A percentile compares a stretch with the other conserved stretches of the same genome.
Evolutionary conservation across 2,113 vertebrate species (phyloP).

Genomic region (Myanophis thanlyinensis): DNA sequence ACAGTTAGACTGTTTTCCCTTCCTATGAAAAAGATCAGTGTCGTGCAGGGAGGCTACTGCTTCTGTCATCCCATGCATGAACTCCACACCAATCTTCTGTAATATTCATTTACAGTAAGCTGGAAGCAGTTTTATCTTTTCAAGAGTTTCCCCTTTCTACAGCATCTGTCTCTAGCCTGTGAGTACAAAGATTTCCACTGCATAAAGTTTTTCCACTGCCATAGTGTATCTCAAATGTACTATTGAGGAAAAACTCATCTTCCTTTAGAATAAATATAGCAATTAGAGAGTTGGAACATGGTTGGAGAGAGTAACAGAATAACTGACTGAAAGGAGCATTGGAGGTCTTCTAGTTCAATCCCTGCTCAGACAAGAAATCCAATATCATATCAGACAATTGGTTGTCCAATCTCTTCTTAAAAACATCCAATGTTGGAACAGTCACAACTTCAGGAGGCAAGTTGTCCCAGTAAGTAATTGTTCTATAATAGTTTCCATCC

Average conservation of each 20-base stretch:
- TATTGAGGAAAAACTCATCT: background rate
- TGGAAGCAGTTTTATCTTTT: background rate
- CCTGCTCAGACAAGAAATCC: background rate
- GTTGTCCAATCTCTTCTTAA: background rate
- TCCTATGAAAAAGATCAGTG: background rate
- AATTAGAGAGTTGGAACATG: background rate
- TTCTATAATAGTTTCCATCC: background rate
- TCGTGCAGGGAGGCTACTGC: background rate
- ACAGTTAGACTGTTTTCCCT: background rate
- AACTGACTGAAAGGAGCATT: background rate
- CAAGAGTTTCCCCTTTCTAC: background rate
- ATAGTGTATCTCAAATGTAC: background rate
- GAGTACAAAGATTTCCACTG: background rate
- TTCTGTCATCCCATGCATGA: background rate
- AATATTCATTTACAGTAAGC: background rate
- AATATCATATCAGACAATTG: background rate
- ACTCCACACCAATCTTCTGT: background rate
- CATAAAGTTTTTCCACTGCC: background rate
- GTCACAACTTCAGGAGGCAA: background rate
- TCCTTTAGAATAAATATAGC: background rate
- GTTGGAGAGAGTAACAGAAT: background rate
- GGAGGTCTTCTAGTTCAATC: background rate
- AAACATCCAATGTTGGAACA: background rate
- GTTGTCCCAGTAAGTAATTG: background rate
- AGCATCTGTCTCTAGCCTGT: background rate